Evolutionary conservation across 2,113 vertebrate species (phyloP).

Genomic region (Myiozetetes cayanensis): DNA sequence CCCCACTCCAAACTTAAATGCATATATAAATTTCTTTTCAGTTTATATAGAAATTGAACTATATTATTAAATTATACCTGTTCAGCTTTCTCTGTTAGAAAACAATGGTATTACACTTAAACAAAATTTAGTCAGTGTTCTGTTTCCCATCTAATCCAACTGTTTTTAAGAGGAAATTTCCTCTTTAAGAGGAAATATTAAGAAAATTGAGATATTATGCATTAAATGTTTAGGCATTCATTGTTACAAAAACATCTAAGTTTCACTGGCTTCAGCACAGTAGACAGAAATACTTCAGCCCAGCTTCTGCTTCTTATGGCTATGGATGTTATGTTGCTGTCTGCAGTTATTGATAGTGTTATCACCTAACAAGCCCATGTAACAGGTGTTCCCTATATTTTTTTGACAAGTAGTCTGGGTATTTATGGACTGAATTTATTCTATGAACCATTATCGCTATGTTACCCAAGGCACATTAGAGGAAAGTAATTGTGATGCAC

Average conservation of each 20-base stretch:
- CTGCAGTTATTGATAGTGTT: background rate
- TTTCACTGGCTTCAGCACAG: background rate
- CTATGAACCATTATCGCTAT: background rate
- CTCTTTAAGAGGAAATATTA: background rate
- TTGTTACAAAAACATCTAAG: background rate
- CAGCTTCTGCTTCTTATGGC: background rate
- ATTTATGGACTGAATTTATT: background rate
- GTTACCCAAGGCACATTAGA: background rate
- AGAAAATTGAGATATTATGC: background rate
- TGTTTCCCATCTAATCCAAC: background rate
- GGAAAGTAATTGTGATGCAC: background rate
- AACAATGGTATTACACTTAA: background rate
- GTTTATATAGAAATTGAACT: background rate
- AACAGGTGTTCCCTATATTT: background rate
- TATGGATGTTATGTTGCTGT: background rate
- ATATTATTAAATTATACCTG: background rate
- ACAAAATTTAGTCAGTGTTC: background rate
- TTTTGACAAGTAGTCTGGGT: background rate
- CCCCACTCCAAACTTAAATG: fast-evolving
- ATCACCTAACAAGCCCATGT: background rate
- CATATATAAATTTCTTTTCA: background rate
- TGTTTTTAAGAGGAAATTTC: background rate
- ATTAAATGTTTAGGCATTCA: background rate
- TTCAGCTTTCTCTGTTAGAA: background rate
- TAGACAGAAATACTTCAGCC: background rate